phyloP scores from a whole-genome alignment of 2,888 invertebrate genomes.

The Cryptocephalus primarius region DNA sequence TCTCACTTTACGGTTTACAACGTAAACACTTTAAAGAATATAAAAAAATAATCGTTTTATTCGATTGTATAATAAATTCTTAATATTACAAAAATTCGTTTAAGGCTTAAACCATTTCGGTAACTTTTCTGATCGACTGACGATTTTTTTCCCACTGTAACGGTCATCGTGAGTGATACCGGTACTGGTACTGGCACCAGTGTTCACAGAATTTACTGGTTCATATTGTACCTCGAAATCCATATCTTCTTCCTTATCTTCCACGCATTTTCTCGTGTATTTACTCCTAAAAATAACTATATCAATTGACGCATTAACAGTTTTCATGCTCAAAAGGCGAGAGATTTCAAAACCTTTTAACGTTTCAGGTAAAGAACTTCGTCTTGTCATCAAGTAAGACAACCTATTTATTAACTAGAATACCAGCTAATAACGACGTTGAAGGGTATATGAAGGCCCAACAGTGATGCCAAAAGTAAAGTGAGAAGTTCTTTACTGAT shows the following conservation, averaged over 20 bases:
- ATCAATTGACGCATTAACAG: neutral
- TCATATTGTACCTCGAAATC: constrained; percentile 18
- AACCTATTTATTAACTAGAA: too few species aligned
- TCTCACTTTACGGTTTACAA: too few species aligned
- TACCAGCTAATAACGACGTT: too few species aligned
- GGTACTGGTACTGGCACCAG: constrained; percentile 27
- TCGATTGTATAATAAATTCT: too few species aligned
- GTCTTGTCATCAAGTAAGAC: too few species aligned
- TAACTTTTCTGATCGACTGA: constrained; percentile 25
- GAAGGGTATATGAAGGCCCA: too few species aligned
- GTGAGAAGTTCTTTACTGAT: too few species aligned
- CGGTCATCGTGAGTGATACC: constrained; percentile 13
- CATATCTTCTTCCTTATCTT: constrained; percentile 7
- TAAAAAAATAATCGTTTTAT: too few species aligned
- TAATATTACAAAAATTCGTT: neutral
- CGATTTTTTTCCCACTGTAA: constrained; percentile 16
- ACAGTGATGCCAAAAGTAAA: too few species aligned
- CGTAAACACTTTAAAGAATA: neutral
- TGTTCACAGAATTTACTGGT: constrained; percentile 18
- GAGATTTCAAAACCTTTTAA: neutral
- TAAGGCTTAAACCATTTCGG: constrained; percentile 36
- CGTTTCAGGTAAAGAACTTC: too few species aligned
- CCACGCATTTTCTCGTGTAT: constrained; percentile 14
- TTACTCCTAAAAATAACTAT: constrained; percentile 12
- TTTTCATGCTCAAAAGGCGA: neutral